Evolutionary conservation across 2,888 invertebrate genomes (phyloP), one percentile per base, ranked within the genome.

Genomic region (Tetramorium bicarinatum): DNA sequence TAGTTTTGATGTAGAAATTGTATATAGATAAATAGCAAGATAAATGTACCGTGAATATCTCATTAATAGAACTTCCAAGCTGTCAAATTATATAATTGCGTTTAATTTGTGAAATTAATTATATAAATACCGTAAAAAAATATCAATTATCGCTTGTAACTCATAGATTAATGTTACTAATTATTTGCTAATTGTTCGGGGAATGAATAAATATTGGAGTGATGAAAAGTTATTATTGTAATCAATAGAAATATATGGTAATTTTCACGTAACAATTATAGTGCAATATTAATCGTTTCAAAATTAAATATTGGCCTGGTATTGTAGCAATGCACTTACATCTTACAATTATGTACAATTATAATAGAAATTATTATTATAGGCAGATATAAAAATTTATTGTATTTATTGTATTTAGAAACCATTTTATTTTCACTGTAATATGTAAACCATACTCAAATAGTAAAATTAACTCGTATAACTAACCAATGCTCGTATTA

Each of bases 161-260:
- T 41, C 2, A 18, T 2, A 6, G 8, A 56, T 38, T 18, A 25
- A 38, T 41, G 49, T 29, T 29, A 49, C 1, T n/a, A 49, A 54
- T 54, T 54, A 13, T 54, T 34, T 54, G n/a, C 15, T 52, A 34
- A 15, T 52, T 52, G 34, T 15, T 34, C 2, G 15, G 7, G 15
- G 34, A 71, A 71, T 3, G n/a, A 41, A 72, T 21, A 13, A 41
- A 71, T 1, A 72, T 38, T 25, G 3, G 3, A 72, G 6, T 13
- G 7, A 59, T 44, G 11, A 25, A 18, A 41, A 72, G 8, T 3
- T 29, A 25, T 72, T 72, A 41, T 69, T 69, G 15, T 21, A 64
- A 47, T 75, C 3, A 13, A 61, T 61, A 74, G 6, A 75, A 74
- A 64, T 64, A 15, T 1, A n/a, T n/a, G n/a, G n/a, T n/a, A 13